These are phyloP conservation scores for Drosophila yooni DNA, from an alignment of 2,888 invertebrate species.

Conservation along the genomic window DNA sequence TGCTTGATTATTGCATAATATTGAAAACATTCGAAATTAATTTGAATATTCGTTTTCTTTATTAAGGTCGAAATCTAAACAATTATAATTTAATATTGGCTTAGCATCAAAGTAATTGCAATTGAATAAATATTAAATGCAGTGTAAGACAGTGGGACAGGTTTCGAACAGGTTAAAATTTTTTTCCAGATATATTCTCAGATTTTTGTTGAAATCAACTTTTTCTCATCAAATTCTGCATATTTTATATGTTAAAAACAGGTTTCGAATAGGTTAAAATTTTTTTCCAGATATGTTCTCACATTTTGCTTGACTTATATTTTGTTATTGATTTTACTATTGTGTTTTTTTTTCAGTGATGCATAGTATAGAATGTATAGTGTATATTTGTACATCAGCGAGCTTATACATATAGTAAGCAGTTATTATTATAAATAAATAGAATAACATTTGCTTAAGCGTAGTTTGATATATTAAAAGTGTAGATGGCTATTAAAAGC, in stretches of 20 bases:
- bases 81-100: neutral
- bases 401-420: neutral
- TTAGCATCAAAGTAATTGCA: constrained; percentile 27
- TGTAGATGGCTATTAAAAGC: neutral
- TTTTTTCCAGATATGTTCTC: no score
- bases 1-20: constrained; percentile 7
- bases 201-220: neutral
- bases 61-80: neutral
- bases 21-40: neutral
- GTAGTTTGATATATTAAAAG: constrained; percentile 7
- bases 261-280: neutral
- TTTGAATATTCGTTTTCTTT: constrained; percentile 15
- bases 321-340: neutral
- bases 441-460: neutral
- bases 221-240: neutral
- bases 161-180: no score
- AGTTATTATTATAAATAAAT: neutral
- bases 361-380: neutral
- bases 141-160: neutral
- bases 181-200: no score
- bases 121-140: constrained; percentile 1
- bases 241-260: neutral
- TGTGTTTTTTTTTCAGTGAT: neutral
- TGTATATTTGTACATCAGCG: neutral
- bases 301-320: neutral